These are phyloP conservation scores for Acrobasis suavella DNA, from an alignment of 2,888 invertebrate species.

Conservation along the genomic window DNA sequence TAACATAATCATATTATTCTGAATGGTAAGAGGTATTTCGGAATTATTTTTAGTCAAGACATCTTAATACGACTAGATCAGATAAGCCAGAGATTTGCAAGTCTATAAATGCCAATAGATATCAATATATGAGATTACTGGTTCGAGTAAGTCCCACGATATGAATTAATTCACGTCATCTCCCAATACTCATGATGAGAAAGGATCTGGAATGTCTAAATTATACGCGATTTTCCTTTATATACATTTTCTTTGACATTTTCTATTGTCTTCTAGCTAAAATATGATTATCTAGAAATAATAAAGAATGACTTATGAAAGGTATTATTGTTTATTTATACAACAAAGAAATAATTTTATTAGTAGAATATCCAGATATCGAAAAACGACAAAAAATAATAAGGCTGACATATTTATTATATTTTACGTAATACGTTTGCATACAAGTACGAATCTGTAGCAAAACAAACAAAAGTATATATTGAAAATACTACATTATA, in stretches of 20 bases:
- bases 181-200: neutral
- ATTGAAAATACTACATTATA: no score
- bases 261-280: neutral
- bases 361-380: neutral
- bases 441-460: no score
- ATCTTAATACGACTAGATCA: neutral
- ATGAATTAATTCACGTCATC: neutral
- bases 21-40: no score
- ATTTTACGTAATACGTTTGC: neutral
- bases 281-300: neutral
- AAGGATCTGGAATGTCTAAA: neutral
- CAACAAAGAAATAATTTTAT: neutral
- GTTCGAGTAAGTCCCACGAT: neutral
- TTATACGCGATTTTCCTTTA: neutral
- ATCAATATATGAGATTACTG: neutral
- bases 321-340: constrained; percentile 1
- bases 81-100: neutral
- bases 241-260: neutral
- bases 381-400: neutral
- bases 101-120: neutral
- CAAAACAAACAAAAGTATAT: no score
- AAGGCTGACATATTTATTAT: constrained; percentile 1
- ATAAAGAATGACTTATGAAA: neutral
- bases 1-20: no score
- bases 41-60: neutral